These are phyloP conservation scores for Yponomeuta plumbellus DNA, from an alignment of 2,888 invertebrate genomes.

Conservation along the genomic window DNA sequence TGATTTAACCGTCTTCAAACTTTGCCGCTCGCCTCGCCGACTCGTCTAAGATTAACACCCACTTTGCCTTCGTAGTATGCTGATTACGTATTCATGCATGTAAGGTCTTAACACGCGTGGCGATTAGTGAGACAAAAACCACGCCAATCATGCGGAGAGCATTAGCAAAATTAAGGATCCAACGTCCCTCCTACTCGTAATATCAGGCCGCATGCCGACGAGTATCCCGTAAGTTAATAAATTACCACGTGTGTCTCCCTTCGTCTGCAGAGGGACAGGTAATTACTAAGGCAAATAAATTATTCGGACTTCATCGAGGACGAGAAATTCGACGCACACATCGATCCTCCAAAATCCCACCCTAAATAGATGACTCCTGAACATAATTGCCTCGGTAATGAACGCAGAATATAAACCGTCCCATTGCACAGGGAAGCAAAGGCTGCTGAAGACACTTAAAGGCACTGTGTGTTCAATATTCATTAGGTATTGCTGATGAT, in stretches of 20 bases:
- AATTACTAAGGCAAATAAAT: constrained; percentile 47
- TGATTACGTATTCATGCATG: not conserved
- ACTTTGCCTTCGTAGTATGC: not conserved
- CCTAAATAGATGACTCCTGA: constrained; percentile 44
- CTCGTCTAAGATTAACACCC: not conserved
- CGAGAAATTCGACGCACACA: constrained; percentile 47
- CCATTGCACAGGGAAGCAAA: not conserved
- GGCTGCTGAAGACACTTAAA: constrained; percentile 31
- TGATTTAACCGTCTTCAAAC: not conserved
- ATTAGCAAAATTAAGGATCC: not conserved
- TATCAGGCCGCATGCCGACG: constrained; percentile 2
- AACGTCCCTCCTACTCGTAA: not conserved
- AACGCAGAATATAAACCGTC: constrained; percentile 28
- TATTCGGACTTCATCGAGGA: constrained; percentile 36
- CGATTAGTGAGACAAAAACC: not conserved
- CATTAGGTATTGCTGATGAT: constrained; percentile 29
- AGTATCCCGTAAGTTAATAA: constrained; percentile 20
- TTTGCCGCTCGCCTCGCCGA: not conserved
- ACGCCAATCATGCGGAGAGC: not conserved
- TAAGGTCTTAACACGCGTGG: not conserved
- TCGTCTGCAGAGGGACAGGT: constrained; percentile 29
- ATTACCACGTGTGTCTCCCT: constrained; percentile 5
- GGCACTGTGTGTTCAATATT: constrained; percentile 45
- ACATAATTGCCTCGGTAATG: constrained; percentile 61
- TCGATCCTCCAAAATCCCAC: constrained; percentile 40